phyloP scores from a whole-genome alignment of 2,888 invertebrate genomes.

The Neria commutata region DNA sequence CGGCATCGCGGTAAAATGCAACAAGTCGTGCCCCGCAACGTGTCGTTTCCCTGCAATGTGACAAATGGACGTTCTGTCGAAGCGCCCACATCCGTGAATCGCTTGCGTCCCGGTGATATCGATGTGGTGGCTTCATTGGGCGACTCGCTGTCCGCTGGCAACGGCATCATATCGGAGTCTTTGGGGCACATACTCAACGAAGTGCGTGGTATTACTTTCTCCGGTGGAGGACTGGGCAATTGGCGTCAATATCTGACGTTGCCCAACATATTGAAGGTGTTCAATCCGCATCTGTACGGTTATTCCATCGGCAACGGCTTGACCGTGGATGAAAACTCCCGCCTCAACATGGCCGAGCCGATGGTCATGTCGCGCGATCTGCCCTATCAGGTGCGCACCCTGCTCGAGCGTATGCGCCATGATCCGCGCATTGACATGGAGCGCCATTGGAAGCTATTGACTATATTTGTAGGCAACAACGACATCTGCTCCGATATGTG shows the following conservation, averaged over 20 bases:
- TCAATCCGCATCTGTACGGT: conserved; percentile 69
- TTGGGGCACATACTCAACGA: conserved; percentile 62
- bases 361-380: conserved; percentile 53
- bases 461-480: conserved; percentile 67
- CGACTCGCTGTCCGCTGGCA: conserved; percentile 68
- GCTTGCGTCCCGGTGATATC: conserved; percentile 66
- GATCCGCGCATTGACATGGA: conserved; percentile 63
- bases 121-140: conserved; percentile 68
- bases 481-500: conserved; percentile 69
- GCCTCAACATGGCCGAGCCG: conserved; percentile 55
- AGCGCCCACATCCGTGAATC: conserved; percentile 65
- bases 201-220: conserved; percentile 63
- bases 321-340: conserved; percentile 41
- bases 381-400: conserved; percentile 43
- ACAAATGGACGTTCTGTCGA: conserved; percentile 48
- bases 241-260: conserved; percentile 65
- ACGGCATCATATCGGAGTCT: conserved; percentile 63
- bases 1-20: conserved; percentile 51
- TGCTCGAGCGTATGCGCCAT: conserved; percentile 45
- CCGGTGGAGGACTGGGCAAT: conserved; percentile 64
- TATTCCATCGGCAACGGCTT: conserved; percentile 54
- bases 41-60: conserved; percentile 58
- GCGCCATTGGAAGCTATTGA: conserved; percentile 69
- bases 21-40: conserved; percentile 31
- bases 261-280: conserved; percentile 69